Conservation (phyloP, 2,888 invertebrate genomes). For the Neoitamus cyanurus region DNA sequence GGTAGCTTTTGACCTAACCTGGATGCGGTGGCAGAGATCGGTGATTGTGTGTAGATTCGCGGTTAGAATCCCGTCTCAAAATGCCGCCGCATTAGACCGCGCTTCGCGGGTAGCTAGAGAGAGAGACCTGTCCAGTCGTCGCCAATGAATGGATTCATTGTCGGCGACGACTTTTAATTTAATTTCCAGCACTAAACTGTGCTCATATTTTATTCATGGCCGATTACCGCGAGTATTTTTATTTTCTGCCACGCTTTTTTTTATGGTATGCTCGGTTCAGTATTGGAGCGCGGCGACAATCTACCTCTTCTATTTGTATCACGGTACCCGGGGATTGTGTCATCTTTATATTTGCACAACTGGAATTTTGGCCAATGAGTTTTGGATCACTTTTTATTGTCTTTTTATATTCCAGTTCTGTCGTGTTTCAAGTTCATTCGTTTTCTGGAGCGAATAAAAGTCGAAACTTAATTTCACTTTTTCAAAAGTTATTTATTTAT, state of each 20-base stretch:
- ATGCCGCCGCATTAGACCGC: background rate
- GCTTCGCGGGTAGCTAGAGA: background rate
- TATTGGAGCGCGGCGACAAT: background rate
- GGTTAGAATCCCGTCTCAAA: background rate
- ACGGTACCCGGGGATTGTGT: background rate
- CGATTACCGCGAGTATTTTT: slow-evolving; percentile 26
- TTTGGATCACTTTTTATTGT: background rate
- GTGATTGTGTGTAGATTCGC: background rate
- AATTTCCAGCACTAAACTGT: slow-evolving; percentile 16
- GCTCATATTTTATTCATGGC: slow-evolving; percentile 38
- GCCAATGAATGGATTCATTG: slow-evolving; percentile 25
- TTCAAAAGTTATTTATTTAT: background rate
- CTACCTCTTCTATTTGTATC: background rate
- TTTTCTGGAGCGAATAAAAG: background rate
- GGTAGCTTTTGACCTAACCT: background rate
- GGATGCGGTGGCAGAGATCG: background rate
- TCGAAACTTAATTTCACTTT: background rate
- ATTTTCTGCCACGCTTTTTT: background rate
- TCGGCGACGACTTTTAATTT: slow-evolving; percentile 28
- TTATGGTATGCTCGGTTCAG: background rate
- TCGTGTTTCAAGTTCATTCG: background rate
- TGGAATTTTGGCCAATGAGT: slow-evolving; percentile 12
- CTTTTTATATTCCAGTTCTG: background rate
- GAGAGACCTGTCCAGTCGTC: background rate
- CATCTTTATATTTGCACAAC: slow-evolving; percentile 30